Evolutionary conservation across 2,113 vertebrate species (phyloP).

Genomic region (Fregetta grallaria): DNA sequence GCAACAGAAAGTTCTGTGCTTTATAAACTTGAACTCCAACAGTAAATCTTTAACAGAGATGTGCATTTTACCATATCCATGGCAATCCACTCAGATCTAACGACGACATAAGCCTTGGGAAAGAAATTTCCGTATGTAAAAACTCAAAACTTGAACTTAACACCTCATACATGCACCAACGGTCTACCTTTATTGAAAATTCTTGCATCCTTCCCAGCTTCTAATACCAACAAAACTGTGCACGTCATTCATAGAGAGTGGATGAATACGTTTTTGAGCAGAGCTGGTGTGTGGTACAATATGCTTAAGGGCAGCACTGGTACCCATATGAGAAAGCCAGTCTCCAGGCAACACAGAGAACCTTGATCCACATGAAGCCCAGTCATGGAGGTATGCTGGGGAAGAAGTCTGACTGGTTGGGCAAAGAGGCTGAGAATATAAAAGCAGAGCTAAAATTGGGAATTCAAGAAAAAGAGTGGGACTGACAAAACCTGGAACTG

Average conservation of each 20-base stretch:
- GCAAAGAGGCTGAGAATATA: not conserved
- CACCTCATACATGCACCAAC: not conserved
- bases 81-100: not conserved
- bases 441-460: not conserved
- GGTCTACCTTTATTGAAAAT: not conserved
- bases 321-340: not conserved
- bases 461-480: not conserved
- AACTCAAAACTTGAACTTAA: not conserved
- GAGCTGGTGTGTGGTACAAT: not conserved
- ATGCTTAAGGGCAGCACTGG: not conserved
- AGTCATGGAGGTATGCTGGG: fast-evolving
- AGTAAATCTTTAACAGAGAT: not conserved
- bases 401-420: not conserved
- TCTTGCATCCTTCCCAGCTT: not conserved
- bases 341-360: not conserved
- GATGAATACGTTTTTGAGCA: not conserved
- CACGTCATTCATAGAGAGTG: not conserved
- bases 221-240: not conserved
- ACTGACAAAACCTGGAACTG: not conserved
- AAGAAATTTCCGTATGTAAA: not conserved
- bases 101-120: not conserved
- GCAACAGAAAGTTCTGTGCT: not conserved
- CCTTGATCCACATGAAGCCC: not conserved
- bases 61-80: not conserved
- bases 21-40: not conserved